Conservation (phyloP, 2,113 vertebrate genomes). For the Platysteira castanea region DNA sequence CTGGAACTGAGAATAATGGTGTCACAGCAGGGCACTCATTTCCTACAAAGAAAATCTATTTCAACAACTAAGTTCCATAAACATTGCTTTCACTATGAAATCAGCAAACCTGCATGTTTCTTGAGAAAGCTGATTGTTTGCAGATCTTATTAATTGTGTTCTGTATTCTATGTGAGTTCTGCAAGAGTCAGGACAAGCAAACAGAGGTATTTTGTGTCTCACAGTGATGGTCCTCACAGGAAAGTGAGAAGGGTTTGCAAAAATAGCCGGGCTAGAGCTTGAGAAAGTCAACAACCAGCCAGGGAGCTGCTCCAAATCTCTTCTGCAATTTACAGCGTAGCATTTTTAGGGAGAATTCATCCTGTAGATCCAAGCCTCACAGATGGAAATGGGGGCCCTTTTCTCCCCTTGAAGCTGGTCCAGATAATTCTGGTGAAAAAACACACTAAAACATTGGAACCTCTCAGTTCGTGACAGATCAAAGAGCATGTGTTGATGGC, state of each 20-base stretch:
- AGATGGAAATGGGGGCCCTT: background rate
- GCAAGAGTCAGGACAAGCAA: background rate
- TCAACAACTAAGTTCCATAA: background rate
- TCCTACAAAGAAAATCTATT: background rate
- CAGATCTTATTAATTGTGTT: background rate
- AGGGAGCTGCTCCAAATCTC: background rate
- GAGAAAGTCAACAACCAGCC: background rate
- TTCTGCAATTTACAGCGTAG: background rate
- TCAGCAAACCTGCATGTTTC: background rate
- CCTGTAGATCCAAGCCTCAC: background rate
- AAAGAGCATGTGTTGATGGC: background rate
- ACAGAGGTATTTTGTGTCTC: background rate
- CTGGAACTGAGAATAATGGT: background rate
- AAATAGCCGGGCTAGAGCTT: background rate
- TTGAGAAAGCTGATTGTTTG: background rate
- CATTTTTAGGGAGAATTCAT: background rate
- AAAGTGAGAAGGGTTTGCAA: background rate
- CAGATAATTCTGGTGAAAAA: background rate
- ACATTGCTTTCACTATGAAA: background rate
- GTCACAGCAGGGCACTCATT: background rate
- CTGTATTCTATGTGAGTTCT: background rate
- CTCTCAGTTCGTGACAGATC: background rate
- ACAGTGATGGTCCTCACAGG: background rate
- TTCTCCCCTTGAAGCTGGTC: background rate
- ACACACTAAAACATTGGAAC: background rate